phyloP scores from a whole-genome alignment of 2,888 invertebrate genomes.

The Spodoptera exigua region DNA sequence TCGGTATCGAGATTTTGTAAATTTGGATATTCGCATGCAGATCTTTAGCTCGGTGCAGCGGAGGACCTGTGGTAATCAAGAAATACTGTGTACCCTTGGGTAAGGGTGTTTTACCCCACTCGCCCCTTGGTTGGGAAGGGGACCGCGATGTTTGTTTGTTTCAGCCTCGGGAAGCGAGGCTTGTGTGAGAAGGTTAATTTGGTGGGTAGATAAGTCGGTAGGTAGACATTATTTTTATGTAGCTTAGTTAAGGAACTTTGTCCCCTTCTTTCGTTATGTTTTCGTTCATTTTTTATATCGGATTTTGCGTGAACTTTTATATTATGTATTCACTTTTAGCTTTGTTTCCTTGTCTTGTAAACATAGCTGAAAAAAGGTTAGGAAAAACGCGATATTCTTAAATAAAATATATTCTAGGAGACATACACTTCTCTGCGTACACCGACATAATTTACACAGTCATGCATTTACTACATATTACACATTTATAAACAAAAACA shows the following conservation, averaged over 20 bases:
- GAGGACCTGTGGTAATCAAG: constrained; percentile 70
- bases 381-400: no score
- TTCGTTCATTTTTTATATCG: constrained; percentile 50
- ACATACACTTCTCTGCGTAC: no score
- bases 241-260: constrained; percentile 53
- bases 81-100: constrained; percentile 65
- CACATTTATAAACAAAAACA: no score
- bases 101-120: constrained; percentile 56
- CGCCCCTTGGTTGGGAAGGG: constrained; percentile 56
- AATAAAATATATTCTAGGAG: no score
- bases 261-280: constrained; percentile 39
- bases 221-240: constrained; percentile 62
- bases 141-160: constrained; percentile 68
- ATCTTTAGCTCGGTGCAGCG: constrained; percentile 73
- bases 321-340: constrained; percentile 35
- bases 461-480: no score
- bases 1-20: constrained; percentile 77
- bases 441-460: no score
- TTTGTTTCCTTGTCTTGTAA: constrained; percentile 21
- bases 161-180: constrained; percentile 64
- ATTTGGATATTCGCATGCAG: constrained; percentile 85
- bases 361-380: constrained; percentile 5
- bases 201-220: constrained; percentile 68
- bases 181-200: constrained; percentile 69
- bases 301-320: constrained; percentile 38